phyloP scores from a whole-genome alignment of 2,113 vertebrate genomes.

The Phoenicopterus ruber region DNA sequence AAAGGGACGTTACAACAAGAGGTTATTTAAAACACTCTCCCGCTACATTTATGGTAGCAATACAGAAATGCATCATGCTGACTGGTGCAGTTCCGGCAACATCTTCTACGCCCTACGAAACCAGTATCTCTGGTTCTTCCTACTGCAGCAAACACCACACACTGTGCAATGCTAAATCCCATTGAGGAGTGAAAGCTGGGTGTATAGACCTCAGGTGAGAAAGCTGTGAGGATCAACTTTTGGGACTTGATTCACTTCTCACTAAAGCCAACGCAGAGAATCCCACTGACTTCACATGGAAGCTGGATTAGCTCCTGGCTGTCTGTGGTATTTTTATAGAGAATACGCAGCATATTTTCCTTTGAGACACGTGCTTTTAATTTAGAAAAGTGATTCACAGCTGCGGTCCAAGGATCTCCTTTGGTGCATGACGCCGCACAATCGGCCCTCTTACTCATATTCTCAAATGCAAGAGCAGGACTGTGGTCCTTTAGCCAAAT shows the following conservation, averaged over 20 bases:
- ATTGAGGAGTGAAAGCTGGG: neutral
- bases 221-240: neutral
- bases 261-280: neutral
- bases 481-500: neutral
- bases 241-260: neutral
- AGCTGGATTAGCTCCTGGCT: neutral
- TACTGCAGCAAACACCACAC: neutral
- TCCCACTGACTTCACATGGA: neutral
- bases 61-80: neutral
- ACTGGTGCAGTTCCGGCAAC: neutral
- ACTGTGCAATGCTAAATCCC: neutral
- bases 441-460: neutral
- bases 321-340: neutral
- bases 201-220: neutral
- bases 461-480: neutral
- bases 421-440: neutral
- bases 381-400: constrained; percentile 35
- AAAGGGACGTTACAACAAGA: neutral
- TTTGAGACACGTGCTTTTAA: neutral
- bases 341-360: neutral
- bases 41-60: neutral
- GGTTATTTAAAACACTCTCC: neutral
- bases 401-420: neutral
- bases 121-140: neutral
- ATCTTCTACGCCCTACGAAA: neutral